Percentiles rank a stretch among this genome's conserved stretches.
These are phyloP conservation scores for Apolygus lucorum DNA, from an alignment of 1,140 invertebrate genomes.

Conservation along the genomic window DNA sequence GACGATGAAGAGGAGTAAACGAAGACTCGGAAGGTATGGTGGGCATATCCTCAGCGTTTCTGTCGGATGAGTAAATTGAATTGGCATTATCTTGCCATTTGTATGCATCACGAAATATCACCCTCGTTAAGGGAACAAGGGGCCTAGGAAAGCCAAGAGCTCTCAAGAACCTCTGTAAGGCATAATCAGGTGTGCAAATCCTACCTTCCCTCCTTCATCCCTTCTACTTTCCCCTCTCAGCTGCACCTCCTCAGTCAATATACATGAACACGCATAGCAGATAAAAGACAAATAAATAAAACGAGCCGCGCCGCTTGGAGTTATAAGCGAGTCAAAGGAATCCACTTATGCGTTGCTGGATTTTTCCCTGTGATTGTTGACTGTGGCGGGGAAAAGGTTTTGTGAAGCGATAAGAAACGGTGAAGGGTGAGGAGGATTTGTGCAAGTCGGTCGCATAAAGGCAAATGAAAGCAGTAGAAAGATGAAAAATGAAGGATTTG, in stretches of 20 bases:
- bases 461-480: too few relatives aligned
- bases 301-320: background rate
- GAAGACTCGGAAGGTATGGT: too few relatives aligned
- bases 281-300: constrained; percentile 14
- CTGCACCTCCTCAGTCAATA: constrained; percentile 5
- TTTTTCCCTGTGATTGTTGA: too few relatives aligned
- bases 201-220: background rate
- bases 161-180: background rate
- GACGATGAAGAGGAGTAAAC: too few relatives aligned
- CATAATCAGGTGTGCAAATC: constrained; percentile 16
- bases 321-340: constrained; percentile 35
- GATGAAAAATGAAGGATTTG: too few relatives aligned
- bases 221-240: background rate
- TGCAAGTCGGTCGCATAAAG: too few relatives aligned
- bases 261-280: constrained; percentile 12
- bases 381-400: too few relatives aligned
- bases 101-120: constrained; percentile 16
- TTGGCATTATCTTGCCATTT: constrained; percentile 14
- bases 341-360: too few relatives aligned
- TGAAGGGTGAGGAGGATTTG: too few relatives aligned
- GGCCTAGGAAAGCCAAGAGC: constrained; percentile 2
- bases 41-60: too few relatives aligned
- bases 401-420: too few relatives aligned
- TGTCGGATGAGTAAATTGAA: constrained; percentile 11
- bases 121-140: constrained; percentile 14